Percentiles rank a stretch among this genome's conserved stretches.
phyloP scores from a whole-genome alignment of 2,888 invertebrate species.

The Sesia bembeciformis region DNA sequence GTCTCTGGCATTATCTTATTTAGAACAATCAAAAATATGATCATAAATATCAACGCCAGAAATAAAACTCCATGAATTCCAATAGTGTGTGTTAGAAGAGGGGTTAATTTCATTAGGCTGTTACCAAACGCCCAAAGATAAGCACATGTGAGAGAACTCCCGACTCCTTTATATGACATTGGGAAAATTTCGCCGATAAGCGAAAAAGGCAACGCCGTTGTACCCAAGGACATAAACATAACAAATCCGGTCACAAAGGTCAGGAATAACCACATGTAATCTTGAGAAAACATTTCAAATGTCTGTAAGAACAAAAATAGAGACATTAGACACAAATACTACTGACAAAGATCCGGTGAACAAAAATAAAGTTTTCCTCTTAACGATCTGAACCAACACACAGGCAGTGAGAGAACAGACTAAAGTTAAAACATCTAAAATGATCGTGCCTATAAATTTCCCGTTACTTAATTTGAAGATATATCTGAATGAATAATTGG shows the following conservation, averaged over 20 bases:
- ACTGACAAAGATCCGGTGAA: slow-evolving; percentile 17
- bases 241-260: slow-evolving; percentile 15
- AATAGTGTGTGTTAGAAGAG: slow-evolving; percentile 7
- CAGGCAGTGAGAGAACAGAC: slow-evolving; percentile 19
- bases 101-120: slow-evolving; percentile 12
- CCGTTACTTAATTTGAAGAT: slow-evolving; percentile 16
- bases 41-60: slow-evolving; percentile 10
- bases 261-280: slow-evolving; percentile 16
- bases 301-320: slow-evolving; percentile 14
- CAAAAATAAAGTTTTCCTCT: slow-evolving; percentile 15
- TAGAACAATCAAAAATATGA: slow-evolving; percentile 9
- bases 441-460: slow-evolving; percentile 18
- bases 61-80: slow-evolving; percentile 12
- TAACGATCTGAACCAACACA: slow-evolving; percentile 15
- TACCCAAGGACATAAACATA: slow-evolving; percentile 21
- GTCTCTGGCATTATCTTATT: slow-evolving; percentile 17
- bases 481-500: slow-evolving; percentile 13
- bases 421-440: slow-evolving; percentile 16
- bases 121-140: slow-evolving; percentile 21
- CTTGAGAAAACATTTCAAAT: slow-evolving; percentile 13
- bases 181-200: slow-evolving; percentile 20
- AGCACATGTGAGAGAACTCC: slow-evolving; percentile 19
- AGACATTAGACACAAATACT: slow-evolving; percentile 12
- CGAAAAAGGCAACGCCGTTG: slow-evolving; percentile 17
- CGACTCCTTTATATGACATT: slow-evolving; percentile 18